These are phyloP conservation scores for Zeus faber DNA, from an alignment of 2,113 vertebrate species.

Conservation along the genomic window DNA sequence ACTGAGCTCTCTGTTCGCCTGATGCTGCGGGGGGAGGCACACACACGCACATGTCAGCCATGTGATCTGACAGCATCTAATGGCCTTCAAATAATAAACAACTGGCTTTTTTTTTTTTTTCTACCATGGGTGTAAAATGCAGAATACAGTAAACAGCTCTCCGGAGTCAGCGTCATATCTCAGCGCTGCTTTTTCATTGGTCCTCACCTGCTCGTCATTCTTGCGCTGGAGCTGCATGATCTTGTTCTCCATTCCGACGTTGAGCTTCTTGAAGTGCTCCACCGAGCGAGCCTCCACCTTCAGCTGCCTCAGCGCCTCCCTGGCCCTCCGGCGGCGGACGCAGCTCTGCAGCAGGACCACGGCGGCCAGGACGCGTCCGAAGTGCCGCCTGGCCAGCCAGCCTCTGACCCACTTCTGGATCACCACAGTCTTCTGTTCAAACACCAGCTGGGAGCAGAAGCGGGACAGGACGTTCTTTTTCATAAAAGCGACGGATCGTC, in stretches of 20 bases:
- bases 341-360: slow-evolving; percentile 91
- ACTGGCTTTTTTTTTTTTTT: neutral
- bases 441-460: slow-evolving; percentile 76
- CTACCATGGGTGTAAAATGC: no score
- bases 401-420: slow-evolving; percentile 87
- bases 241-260: slow-evolving; percentile 95
- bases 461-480: neutral
- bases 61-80: slow-evolving; percentile 56
- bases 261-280: slow-evolving; percentile 92
- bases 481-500: neutral
- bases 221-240: slow-evolving; percentile 95
- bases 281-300: slow-evolving; percentile 94
- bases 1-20: slow-evolving; percentile 86
- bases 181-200: no score
- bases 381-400: slow-evolving; percentile 80
- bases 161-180: no score
- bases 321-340: slow-evolving; percentile 87
- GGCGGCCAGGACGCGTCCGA: slow-evolving; percentile 68
- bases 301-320: slow-evolving; percentile 86
- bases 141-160: no score
- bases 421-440: slow-evolving; percentile 82
- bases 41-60: slow-evolving; percentile 43
- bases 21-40: slow-evolving; percentile 74
- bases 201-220: slow-evolving; percentile 88
- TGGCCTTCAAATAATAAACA: neutral